These are phyloP conservation scores for Darevskia nairensis DNA, from an alignment of 2,797 vertebrate species.

Conservation along the genomic window DNA sequence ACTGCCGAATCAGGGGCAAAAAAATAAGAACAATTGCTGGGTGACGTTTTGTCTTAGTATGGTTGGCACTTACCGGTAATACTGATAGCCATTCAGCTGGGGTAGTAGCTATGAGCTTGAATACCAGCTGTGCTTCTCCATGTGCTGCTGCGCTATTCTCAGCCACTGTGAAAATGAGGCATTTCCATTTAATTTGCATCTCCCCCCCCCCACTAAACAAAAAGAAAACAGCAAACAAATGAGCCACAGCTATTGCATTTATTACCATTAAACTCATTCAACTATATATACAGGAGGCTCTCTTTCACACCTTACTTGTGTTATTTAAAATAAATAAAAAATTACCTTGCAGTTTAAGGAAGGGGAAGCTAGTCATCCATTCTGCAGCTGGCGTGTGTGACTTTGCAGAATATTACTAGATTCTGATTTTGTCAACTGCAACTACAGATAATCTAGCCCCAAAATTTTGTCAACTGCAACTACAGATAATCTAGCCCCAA, in stretches of 20 bases:
- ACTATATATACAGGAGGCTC: slow-evolving; percentile 21
- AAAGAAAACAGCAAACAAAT: slow-evolving; percentile 50
- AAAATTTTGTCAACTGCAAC: background rate
- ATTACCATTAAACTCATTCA: slow-evolving; percentile 40
- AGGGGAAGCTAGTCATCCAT: background rate
- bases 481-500: background rate
- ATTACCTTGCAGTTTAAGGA: slow-evolving; percentile 27
- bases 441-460: background rate
- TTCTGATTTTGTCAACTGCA: background rate
- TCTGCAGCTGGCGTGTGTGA: slow-evolving; percentile 19
- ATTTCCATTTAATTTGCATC: slow-evolving; percentile 66
- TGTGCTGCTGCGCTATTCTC: slow-evolving; percentile 51
- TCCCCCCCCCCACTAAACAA: slow-evolving; percentile 36
- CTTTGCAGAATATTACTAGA: slow-evolving; percentile 10
- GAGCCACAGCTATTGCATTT: slow-evolving; percentile 50
- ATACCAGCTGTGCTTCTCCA: slow-evolving; percentile 57
- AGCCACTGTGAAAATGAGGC: slow-evolving; percentile 60
- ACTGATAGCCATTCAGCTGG: slow-evolving; percentile 63
- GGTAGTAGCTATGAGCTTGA: slow-evolving; percentile 53
- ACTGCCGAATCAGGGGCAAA: slow-evolving; percentile 13
- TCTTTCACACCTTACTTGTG: slow-evolving; percentile 35
- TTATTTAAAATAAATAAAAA: background rate
- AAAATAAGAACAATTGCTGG: slow-evolving; percentile 38
- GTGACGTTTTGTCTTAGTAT: slow-evolving; percentile 53
- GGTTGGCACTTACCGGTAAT: slow-evolving; percentile 51